Base-by-base conservation (phyloP, 2,113 vertebrate species). In the Larimichthys polyactis region DNA sequence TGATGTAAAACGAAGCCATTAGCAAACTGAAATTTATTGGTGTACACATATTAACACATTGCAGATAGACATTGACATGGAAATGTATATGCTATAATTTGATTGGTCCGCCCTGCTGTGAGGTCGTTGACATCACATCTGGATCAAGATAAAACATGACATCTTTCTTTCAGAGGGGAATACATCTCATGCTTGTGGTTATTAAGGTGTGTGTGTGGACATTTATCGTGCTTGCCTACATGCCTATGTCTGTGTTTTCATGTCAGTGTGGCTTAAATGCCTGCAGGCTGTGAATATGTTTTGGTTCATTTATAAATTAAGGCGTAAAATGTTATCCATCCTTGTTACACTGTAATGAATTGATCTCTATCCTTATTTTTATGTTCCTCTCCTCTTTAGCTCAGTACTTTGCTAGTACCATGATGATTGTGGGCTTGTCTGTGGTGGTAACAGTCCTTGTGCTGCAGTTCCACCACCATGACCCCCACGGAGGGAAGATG, bases 331-430 rank as follows among this genome's bases (percentile, higher is more conserved):
- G 32, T 87, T 66, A 72, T 49, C 66, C 77, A 78, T 68, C 76
- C 60, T 36, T 36, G 36, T 36, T 40, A 40, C 36, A 40, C 22
- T 9, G 20, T n/a, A 16, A 29, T 58, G 62, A 3, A 22, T 43
- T 29, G 20, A 36, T 60, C 3, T 79, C 8, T 36, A 16, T 43
- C 29, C 14, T 16, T n/a, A 24, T 27, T 51, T 11, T n/a, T 52
- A n/a, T 80, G 24, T 58, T 22, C 2, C 72, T 27, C 60, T 52
- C 57, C 48, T 82, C 81, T 85, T 68, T 89, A 98, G 97, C 96
- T 89, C 97, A 97, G 85, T 98, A 98, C 93, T 97, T 98, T 1
- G 96, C 97, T 8, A 97, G 96, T 84, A 97, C 97, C 79, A 97
- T 98, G 97, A 96, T 97, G 91, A 97, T 98, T 0, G 96, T 97